Conservation (phyloP, 2,888 invertebrate genomes). For the Drosophila colorata region DNA sequence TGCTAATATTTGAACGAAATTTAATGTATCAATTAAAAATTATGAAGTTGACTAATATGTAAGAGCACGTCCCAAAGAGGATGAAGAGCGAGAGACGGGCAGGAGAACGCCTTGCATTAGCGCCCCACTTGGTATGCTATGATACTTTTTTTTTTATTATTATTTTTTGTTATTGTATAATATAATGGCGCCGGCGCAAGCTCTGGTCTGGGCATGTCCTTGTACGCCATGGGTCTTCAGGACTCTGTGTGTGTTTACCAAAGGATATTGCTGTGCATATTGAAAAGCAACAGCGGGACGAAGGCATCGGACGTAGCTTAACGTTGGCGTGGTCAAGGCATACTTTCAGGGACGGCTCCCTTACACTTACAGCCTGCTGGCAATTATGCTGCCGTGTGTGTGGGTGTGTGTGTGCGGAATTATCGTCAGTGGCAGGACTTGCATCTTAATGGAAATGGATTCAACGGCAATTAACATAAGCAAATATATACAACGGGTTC, state of each 20-base stretch:
- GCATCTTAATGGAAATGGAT: slow-evolving; percentile 84
- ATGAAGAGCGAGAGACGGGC: neutral
- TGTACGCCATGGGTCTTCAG: slow-evolving; percentile 7
- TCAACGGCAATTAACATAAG: slow-evolving; percentile 84
- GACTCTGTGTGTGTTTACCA: slow-evolving; percentile 67
- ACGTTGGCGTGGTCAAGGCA: slow-evolving; percentile 74
- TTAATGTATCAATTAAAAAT: slow-evolving; percentile 86
- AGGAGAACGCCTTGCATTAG: slow-evolving; percentile 57
- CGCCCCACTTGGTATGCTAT: slow-evolving; percentile 71
- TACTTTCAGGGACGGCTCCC: slow-evolving; percentile 50
- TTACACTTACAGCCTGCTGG: slow-evolving; percentile 42
- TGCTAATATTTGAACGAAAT: slow-evolving; percentile 80
- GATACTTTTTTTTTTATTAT: slow-evolving; percentile 51
- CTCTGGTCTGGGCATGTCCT: slow-evolving; percentile 1
- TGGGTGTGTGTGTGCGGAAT: slow-evolving; percentile 66
- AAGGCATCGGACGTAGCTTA: slow-evolving; percentile 56
- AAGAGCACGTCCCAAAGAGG: slow-evolving; percentile 80
- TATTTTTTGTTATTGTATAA: slow-evolving; percentile 78
- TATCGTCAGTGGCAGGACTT: slow-evolving; percentile 78
- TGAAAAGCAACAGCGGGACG: slow-evolving; percentile 75
- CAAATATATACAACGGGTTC: slow-evolving; percentile 81
- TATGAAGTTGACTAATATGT: slow-evolving; percentile 85
- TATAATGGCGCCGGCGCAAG: slow-evolving; percentile 58
- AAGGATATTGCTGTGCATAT: slow-evolving; percentile 82
- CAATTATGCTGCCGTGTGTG: slow-evolving; percentile 63